phyloP scores from a whole-genome alignment of 2,113 vertebrate genomes.

The Casuarius casuarius region DNA sequence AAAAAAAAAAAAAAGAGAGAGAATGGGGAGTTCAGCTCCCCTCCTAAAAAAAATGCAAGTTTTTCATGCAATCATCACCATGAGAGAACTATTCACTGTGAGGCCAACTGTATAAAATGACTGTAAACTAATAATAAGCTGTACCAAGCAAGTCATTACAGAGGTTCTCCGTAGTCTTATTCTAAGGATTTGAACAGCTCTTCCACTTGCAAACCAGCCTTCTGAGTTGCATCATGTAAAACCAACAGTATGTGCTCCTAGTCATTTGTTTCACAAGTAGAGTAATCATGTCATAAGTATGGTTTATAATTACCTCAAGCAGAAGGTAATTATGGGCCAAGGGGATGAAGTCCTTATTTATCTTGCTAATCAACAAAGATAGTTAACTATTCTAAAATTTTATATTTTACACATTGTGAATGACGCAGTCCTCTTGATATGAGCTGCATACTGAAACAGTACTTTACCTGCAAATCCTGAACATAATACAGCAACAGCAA shows the following conservation, averaged over 20 bases:
- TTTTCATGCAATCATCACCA: neutral
- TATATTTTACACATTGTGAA: neutral
- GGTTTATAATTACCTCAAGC: neutral
- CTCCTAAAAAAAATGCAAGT: neutral
- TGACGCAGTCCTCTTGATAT: neutral
- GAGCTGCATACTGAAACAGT: fast-evolving
- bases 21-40: neutral
- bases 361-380: neutral
- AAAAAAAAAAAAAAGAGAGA: too few relatives aligned
- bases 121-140: neutral
- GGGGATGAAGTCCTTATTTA: neutral
- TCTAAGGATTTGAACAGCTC: neutral
- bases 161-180: neutral
- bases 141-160: neutral
- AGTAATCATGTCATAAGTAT: neutral
- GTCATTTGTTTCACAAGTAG: neutral
- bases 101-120: neutral
- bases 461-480: constrained; percentile 96
- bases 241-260: neutral
- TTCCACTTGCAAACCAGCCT: neutral
- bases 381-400: neutral
- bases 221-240: neutral
- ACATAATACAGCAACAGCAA: constrained; percentile 91
- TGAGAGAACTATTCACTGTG: neutral
- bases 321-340: neutral